These are phyloP conservation scores for Nymphicus hollandicus DNA, from an alignment of 2,113 vertebrate species.

Conservation along the genomic window DNA sequence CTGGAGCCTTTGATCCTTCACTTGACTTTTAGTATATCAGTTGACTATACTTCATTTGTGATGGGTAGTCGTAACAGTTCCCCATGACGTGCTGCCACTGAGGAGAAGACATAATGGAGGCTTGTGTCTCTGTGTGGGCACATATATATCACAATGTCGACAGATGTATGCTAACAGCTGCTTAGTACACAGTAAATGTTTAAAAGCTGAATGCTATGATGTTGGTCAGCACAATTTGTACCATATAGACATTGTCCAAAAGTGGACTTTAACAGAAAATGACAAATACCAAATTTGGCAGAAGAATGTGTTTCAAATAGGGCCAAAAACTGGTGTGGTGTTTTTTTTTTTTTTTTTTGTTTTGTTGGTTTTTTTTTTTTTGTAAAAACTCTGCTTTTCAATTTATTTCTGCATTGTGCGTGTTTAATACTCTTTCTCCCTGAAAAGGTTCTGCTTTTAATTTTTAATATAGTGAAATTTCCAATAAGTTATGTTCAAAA, in stretches of 20 bases:
- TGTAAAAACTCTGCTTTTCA: neutral
- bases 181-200: neutral
- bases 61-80: neutral
- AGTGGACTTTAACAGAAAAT: neutral
- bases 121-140: neutral
- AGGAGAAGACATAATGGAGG: neutral
- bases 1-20: neutral
- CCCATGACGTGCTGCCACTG: neutral
- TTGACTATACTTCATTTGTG: neutral
- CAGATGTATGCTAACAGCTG: neutral
- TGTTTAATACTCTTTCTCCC: neutral
- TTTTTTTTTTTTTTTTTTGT: neutral
- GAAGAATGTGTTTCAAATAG: neutral
- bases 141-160: neutral
- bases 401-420: neutral
- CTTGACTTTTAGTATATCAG: neutral
- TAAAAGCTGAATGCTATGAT: neutral
- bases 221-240: neutral
- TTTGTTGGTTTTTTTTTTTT: neutral
- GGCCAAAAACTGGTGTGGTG: rapidly evolving
- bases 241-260: neutral
- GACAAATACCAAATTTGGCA: neutral
- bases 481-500: neutral
- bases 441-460: neutral
- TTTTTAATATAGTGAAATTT: neutral